These are phyloP conservation scores for Diloba caeruleocephala DNA, from an alignment of 2,888 invertebrate genomes.

Conservation along the genomic window DNA sequence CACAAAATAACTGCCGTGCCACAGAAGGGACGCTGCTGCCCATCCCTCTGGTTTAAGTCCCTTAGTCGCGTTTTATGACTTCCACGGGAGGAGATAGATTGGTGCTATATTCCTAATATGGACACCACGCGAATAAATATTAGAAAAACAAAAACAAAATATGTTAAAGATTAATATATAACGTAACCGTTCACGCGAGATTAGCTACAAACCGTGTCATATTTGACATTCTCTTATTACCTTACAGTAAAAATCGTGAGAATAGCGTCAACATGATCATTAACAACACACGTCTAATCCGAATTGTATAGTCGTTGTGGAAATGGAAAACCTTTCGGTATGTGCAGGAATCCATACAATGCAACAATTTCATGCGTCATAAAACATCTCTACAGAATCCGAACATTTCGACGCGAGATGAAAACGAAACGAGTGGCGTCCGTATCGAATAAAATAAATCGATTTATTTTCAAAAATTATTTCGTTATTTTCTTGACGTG, in stretches of 20 bases:
- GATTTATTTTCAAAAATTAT: conserved; percentile 84
- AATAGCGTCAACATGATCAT: conserved; percentile 73
- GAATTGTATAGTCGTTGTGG: conserved; percentile 81
- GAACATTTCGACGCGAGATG: conserved; percentile 73
- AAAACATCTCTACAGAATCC: conserved; percentile 79
- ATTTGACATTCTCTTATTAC: conserved; percentile 29
- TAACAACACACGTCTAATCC: conserved; percentile 74
- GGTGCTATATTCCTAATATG: no score
- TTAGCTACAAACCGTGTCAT: conserved; percentile 4
- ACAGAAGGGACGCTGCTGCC: no score
- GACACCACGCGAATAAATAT: no score
- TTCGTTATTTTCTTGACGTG: conserved; percentile 79
- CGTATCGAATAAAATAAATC: conserved; percentile 87
- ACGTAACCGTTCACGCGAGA: not conserved
- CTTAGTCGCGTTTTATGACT: no score
- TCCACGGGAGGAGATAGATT: no score
- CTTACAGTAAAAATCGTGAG: conserved; percentile 64
- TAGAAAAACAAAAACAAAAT: no score
- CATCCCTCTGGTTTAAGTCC: no score
- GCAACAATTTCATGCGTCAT: conserved; percentile 87
- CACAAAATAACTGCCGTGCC: no score
- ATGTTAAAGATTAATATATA: not conserved
- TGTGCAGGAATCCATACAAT: conserved; percentile 76
- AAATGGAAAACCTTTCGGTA: conserved; percentile 83
- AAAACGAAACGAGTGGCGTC: conserved; percentile 78